A percentile compares a stretch with the other conserved stretches of the same genome.
Evolutionary conservation across 2,113 vertebrate species (phyloP).

Genomic region (Synodontis membranacea): DNA sequence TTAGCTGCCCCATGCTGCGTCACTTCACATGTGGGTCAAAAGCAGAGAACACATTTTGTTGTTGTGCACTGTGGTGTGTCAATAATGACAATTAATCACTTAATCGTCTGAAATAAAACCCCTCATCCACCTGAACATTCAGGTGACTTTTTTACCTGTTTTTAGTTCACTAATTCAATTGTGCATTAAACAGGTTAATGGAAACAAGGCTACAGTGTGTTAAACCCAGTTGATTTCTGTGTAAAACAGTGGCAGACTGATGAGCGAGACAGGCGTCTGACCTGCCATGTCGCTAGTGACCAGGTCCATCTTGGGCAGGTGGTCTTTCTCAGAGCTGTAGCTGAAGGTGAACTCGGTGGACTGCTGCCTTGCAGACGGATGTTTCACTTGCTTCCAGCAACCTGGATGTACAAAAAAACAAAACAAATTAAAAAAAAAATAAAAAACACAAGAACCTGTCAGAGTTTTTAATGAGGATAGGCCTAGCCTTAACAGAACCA

Average conservation of each 20-base stretch:
- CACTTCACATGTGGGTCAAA: no score
- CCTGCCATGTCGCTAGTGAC: constrained; percentile 81
- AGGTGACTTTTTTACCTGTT: no score
- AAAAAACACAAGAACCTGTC: not conserved
- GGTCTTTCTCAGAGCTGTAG: constrained; percentile 81
- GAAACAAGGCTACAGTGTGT: no score
- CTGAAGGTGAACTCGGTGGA: constrained; percentile 86
- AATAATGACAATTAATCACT: no score
- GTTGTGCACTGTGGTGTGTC: no score
- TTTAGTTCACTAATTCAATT: no score
- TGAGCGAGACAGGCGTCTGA: constrained; percentile 40
- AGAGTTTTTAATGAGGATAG: constrained; percentile 22
- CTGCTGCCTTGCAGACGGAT: constrained; percentile 78
- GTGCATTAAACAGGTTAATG: no score
- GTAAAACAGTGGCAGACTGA: not conserved
- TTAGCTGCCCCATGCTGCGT: no score
- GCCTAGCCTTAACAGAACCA: not conserved
- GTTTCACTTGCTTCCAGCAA: constrained; percentile 86
- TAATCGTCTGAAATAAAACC: no score
- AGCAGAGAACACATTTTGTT: no score
- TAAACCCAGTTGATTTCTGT: not conserved
- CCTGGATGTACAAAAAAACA: constrained; percentile 61
- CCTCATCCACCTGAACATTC: no score
- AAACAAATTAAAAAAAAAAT: no score
- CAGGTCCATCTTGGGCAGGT: constrained; percentile 79